These are phyloP conservation scores for Drosophila paramelanica DNA, from an alignment of 2,888 invertebrate species.

Conservation along the genomic window DNA sequence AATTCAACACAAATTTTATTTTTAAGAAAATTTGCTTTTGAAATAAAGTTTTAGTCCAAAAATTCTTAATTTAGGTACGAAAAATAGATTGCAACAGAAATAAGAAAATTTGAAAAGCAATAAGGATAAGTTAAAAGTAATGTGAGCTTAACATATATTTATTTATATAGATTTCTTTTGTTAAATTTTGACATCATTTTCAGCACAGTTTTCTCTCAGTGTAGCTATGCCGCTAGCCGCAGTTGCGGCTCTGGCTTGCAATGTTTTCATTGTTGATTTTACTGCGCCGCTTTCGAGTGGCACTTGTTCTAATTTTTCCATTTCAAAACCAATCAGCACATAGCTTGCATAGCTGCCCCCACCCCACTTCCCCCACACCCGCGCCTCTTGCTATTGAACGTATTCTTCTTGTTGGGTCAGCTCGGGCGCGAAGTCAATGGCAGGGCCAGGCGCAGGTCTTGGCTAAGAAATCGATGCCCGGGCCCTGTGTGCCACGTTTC, in stretches of 20 bases:
- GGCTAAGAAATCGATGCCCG: constrained; percentile 45
- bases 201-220: constrained; percentile 7
- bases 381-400: neutral
- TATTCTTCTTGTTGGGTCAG: constrained; percentile 13
- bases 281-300: constrained; percentile 60
- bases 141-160: too few relatives aligned
- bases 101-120: too few relatives aligned
- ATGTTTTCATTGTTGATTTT: constrained; percentile 80
- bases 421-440: constrained; percentile 28
- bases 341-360: constrained; percentile 21
- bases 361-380: neutral
- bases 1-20: too few relatives aligned
- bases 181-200: too few relatives aligned
- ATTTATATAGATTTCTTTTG: too few relatives aligned
- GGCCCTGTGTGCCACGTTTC: constrained; percentile 39
- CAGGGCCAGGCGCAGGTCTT: constrained; percentile 23
- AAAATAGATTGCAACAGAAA: too few relatives aligned
- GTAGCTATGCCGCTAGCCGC: constrained; percentile 8
- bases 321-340: constrained; percentile 75
- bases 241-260: constrained; percentile 26
- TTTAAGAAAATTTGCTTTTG: neutral
- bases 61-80: too few relatives aligned
- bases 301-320: constrained; percentile 79
- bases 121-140: too few relatives aligned
- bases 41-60: too few relatives aligned